Evolutionary conservation across 2,797 vertebrate species (phyloP).

Genomic region (Balearica regulorum): DNA sequence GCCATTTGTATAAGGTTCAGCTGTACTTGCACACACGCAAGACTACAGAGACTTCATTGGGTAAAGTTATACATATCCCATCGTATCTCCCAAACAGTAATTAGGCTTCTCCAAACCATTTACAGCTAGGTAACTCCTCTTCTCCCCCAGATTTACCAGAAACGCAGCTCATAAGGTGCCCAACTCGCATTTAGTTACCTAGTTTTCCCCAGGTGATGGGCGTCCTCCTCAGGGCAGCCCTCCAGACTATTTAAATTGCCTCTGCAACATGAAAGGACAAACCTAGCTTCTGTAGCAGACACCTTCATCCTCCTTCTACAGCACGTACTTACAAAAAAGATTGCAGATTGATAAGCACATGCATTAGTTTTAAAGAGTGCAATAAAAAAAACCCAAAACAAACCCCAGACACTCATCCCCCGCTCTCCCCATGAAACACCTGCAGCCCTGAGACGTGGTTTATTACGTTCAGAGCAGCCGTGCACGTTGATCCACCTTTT

Average conservation of each 20-base stretch:
- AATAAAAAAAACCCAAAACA: background rate
- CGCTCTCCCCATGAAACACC: background rate
- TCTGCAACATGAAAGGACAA: background rate
- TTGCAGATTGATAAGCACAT: rapidly evolving
- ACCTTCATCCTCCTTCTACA: background rate
- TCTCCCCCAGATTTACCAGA: background rate
- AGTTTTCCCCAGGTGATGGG: background rate
- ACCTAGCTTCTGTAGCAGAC: background rate
- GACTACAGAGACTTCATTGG: background rate
- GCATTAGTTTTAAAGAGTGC: background rate
- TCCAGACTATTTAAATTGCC: background rate
- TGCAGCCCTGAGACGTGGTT: background rate
- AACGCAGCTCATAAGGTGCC: background rate
- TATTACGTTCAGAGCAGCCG: background rate
- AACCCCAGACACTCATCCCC: background rate
- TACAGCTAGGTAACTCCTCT: background rate
- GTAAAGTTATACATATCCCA: background rate
- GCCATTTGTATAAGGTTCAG: background rate
- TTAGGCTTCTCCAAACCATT: background rate
- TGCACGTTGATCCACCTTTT: background rate
- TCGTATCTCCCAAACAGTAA: background rate
- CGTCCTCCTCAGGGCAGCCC: background rate
- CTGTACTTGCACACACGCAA: background rate
- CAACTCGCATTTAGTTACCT: background rate
- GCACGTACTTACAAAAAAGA: background rate